A percentile compares a stretch with the other conserved stretches of the same genome.
Conservation (phyloP, 2,888 invertebrate genomes). For the Oscheius sp. region DNA sequence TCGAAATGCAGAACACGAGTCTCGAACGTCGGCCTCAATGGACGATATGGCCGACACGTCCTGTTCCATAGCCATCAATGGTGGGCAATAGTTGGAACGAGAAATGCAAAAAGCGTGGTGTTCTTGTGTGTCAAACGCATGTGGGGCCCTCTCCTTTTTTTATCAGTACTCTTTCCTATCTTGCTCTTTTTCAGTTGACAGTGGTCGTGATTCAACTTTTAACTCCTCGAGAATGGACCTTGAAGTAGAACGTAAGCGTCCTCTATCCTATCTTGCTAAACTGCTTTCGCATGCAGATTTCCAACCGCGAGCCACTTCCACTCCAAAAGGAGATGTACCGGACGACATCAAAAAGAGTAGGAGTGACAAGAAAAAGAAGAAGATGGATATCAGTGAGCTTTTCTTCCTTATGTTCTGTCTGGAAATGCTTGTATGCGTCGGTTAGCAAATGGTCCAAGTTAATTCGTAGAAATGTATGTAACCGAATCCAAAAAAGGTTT, state of each 20-base stretch:
- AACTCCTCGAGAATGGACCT: constrained; percentile 12
- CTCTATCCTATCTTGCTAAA: neutral
- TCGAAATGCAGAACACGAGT: constrained; percentile 31
- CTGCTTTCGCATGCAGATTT: constrained; percentile 13
- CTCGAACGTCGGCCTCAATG: constrained; percentile 27
- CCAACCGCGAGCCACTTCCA: constrained; percentile 26
- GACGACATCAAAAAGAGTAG: neutral
- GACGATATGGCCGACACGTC: constrained; percentile 27
- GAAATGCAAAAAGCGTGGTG: too few species aligned
- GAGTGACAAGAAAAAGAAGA: constrained; percentile 2
- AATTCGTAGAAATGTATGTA: too few species aligned
- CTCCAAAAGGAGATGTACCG: constrained; percentile 17
- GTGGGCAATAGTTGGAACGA: constrained; percentile 13
- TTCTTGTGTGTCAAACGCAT: neutral
- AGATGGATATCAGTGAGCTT: constrained; percentile 17
- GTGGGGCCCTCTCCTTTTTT: neutral
- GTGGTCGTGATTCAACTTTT: constrained; percentile 34
- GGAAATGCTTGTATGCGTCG: too few species aligned
- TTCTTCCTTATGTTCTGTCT: neutral
- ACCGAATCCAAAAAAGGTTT: too few species aligned
- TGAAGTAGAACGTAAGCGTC: constrained; percentile 18
- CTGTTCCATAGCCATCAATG: constrained; percentile 25
- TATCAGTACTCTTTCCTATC: neutral
- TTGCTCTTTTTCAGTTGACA: constrained; percentile 20
- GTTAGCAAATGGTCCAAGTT: too few species aligned